Percentiles rank a stretch among this genome's conserved stretches.
Evolutionary conservation across 1,140 invertebrate genomes (phyloP).

Genomic region (Cotesia vestalis): DNA sequence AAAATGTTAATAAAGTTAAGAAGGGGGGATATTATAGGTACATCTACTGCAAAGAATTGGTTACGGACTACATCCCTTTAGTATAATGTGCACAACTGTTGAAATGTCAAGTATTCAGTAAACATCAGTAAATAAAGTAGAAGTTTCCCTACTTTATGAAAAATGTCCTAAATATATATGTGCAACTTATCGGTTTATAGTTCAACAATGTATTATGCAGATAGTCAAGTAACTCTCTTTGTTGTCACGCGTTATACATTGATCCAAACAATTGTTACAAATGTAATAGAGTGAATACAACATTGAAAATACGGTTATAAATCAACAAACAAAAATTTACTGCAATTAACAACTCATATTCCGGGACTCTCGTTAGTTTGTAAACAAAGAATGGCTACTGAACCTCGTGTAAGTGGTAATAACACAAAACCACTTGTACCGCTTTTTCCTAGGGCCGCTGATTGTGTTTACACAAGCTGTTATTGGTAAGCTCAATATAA

Average conservation of each 20-base stretch:
- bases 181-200: conserved; percentile 10
- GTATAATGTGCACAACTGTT: background rate
- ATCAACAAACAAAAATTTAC: background rate
- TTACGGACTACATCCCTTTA: too few relatives aligned
- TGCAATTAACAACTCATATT: background rate
- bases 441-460: conserved; percentile 61
- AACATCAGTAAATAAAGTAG: background rate
- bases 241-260: conserved; percentile 2
- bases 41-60: too few relatives aligned
- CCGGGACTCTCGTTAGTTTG: conserved; percentile 35
- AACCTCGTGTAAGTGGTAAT: conserved; percentile 55
- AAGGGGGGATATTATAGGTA: too few relatives aligned
- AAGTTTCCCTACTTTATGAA: background rate
- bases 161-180: too few relatives aligned
- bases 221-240: conserved; percentile 1
- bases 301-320: background rate
- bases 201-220: conserved; percentile 37
- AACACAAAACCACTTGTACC: conserved; percentile 60
- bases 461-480: conserved; percentile 67
- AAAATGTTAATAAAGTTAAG: too few relatives aligned
- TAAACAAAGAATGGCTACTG: conserved; percentile 56
- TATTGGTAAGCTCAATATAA: conserved; percentile 63
- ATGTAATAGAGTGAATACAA: conserved; percentile 17
- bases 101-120: background rate
- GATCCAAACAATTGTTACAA: conserved; percentile 16